Evolutionary conservation across 2,888 invertebrate genomes (phyloP), one percentile per base, ranked within the genome.

Genomic region (Thymelicus sylvestris): DNA sequence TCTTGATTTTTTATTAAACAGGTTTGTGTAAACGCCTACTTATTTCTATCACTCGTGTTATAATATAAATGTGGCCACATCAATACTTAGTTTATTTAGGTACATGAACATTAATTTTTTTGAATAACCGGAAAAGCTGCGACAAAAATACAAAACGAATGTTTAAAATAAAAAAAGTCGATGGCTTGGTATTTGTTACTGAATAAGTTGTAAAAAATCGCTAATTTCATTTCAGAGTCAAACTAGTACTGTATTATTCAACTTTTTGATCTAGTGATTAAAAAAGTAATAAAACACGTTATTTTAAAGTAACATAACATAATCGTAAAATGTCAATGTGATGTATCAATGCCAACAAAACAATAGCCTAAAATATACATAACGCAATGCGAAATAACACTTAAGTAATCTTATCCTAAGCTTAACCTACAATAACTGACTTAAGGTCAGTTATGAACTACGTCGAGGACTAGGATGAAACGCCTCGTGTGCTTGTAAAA

Each of bases 161-260:
- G 24, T 7, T 24, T 24, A 5, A 24, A 55, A 24, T 55, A 1
- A 31, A 31, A 24, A 55, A 7, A 15, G 7, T 50, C 7, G 15
- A 10, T 2, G 10, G 55, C 55, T 24, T 24, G 55, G 6, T 6
- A 55, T 55, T 19, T 55, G 8, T 52, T 52, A 10, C 10, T 24
- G 24, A 55, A 10, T 55, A 24, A 12, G 12, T 24, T 24, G 3
- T 24, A 19, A 38, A 38, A 59, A 7, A 59, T 38, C 8, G 2
- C n/a, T 5, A 15, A 24, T 15, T 60, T 65, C 59, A 70, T 70
- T 70, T 70, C 70, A 70, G 70, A 70, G 70, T 70, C 70, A 41
- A 60, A 10, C 6, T 39, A 39, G 59, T 70, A 70, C 70, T 65
- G 59, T 19, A 41, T 48, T 69, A 41, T 39, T 50, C 48, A 55